Evolutionary conservation across 2,797 vertebrate genomes (phyloP).

Genomic region (Platalea minor): DNA sequence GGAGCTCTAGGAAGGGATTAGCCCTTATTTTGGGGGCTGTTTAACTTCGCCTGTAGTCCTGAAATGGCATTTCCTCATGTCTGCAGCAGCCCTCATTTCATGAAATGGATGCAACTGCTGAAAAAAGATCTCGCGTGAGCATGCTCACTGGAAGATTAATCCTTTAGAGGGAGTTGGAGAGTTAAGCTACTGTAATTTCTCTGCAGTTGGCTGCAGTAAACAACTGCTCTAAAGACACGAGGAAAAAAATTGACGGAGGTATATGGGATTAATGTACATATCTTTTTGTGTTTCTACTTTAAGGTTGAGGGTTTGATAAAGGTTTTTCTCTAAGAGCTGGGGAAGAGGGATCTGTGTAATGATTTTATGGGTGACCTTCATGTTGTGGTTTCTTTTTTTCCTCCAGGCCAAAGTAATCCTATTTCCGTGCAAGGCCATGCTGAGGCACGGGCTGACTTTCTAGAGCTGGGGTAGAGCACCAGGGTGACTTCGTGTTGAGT

Average conservation of each 20-base stretch:
- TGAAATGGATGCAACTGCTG: constrained; percentile 62
- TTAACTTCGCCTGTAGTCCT: background rate
- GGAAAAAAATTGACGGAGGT: constrained; percentile 62
- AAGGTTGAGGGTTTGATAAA: constrained; percentile 30
- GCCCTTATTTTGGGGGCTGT: background rate
- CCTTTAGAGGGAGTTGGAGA: constrained; percentile 67
- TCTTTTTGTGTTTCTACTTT: constrained; percentile 56
- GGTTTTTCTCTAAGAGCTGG: constrained; percentile 12
- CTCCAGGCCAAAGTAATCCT: constrained; percentile 66
- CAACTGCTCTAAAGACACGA: constrained; percentile 60
- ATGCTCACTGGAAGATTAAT: constrained; percentile 63
- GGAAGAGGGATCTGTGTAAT: constrained; percentile 19
- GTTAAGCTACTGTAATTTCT: constrained; percentile 67
- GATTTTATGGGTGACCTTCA: constrained; percentile 60
- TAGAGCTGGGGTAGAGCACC: constrained; percentile 18
- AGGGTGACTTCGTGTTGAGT: background rate
- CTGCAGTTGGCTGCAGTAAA: constrained; percentile 66
- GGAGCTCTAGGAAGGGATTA: background rate
- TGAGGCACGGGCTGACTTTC: background rate
- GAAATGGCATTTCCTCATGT: constrained; percentile 64
- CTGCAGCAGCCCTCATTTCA: constrained; percentile 57
- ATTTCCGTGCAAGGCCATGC: constrained; percentile 27
- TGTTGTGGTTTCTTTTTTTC: constrained; percentile 59
- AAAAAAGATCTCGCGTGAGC: constrained; percentile 59
- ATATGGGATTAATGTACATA: constrained; percentile 14